A percentile compares a stretch with the other conserved stretches of the same genome.
Evolutionary conservation across 37 sponge, comb jelly and placozoan species (phyloP).

Genomic region (Ephydatia muelleri): DNA sequence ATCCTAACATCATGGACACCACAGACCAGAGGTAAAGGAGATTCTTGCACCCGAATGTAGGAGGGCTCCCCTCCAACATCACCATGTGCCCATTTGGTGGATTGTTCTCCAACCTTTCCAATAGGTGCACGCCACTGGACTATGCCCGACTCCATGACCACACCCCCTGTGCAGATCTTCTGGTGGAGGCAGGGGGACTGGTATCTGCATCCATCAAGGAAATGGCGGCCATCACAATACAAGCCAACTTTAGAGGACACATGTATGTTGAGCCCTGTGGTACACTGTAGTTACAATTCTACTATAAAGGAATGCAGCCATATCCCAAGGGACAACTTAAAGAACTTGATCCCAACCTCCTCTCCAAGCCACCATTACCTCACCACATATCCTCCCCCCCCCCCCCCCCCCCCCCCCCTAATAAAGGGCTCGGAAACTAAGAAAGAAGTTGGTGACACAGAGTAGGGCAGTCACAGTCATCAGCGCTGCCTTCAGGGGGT

Average conservation of each 20-base stretch:
- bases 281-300: background rate
- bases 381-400: background rate
- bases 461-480: conserved; percentile 44
- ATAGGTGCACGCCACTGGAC: conserved; percentile 71
- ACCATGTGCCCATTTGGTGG: no score
- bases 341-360: no score
- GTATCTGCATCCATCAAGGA: conserved; percentile 25
- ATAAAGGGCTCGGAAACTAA: conserved; percentile 23
- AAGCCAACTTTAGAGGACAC: conserved; percentile 63
- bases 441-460: conserved; percentile 2
- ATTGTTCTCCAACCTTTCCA: background rate
- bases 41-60: background rate
- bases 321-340: background rate
- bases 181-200: conserved; percentile 47
- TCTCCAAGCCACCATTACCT: background rate
- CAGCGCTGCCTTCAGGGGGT: conserved; percentile 22
- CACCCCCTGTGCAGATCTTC: conserved; percentile 32
- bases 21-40: conserved; percentile 54
- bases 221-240: conserved; percentile 70
- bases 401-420: background rate
- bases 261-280: conserved; percentile 22
- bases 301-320: background rate
- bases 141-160: conserved; percentile 49
- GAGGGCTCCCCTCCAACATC: background rate
- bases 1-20: conserved; percentile 56